Conservation (phyloP, 2,888 invertebrate genomes). For the Malacosoma neustria region DNA sequence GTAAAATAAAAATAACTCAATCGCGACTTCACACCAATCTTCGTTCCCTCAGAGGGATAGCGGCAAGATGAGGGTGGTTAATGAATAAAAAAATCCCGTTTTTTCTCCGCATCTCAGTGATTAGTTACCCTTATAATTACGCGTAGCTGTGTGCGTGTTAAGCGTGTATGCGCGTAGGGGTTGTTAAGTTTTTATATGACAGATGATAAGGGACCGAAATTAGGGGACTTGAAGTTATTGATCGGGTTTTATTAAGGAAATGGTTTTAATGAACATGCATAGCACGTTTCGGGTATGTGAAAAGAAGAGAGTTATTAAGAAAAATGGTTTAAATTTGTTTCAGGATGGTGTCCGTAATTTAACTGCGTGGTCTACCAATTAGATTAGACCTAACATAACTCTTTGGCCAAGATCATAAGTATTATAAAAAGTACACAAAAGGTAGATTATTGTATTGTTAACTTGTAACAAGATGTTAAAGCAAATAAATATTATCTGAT, state of each 20-base stretch:
- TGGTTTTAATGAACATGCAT: slow-evolving; percentile 9
- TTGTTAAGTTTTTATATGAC: slow-evolving; percentile 53
- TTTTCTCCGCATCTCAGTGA: slow-evolving; percentile 70
- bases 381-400: too few relatives aligned
- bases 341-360: too few relatives aligned
- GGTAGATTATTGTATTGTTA: too few relatives aligned
- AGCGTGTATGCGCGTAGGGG: slow-evolving; percentile 26
- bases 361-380: too few relatives aligned
- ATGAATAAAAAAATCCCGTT: slow-evolving; percentile 71
- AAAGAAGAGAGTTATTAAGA: too few relatives aligned
- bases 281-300: neutral
- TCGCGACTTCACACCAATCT: slow-evolving; percentile 23
- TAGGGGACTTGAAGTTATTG: slow-evolving; percentile 47
- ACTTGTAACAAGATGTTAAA: too few relatives aligned
- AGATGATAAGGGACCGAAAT: slow-evolving; percentile 57
- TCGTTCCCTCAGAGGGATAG: slow-evolving; percentile 36
- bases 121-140: slow-evolving; percentile 74
- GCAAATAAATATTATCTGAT: too few relatives aligned
- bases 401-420: too few relatives aligned
- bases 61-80: slow-evolving; percentile 69
- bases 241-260: slow-evolving; percentile 23
- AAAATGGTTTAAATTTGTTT: too few relatives aligned
- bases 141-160: slow-evolving; percentile 45
- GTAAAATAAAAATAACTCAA: too few relatives aligned
- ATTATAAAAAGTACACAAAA: too few relatives aligned